phyloP scores from a whole-genome alignment of 2,797 vertebrate genomes.

The Ctenochaetus hawaiiensis region DNA sequence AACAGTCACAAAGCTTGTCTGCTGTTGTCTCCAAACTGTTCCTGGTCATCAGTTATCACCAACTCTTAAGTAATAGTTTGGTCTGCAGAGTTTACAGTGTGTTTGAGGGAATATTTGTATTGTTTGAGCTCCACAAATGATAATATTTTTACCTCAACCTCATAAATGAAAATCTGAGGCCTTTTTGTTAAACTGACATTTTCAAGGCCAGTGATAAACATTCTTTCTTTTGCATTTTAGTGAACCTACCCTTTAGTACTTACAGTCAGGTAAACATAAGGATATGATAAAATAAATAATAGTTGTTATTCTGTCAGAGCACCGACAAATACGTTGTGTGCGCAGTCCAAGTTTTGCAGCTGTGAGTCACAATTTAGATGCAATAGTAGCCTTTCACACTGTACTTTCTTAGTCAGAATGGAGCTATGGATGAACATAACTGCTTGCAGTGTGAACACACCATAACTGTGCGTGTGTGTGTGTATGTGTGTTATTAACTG shows the following conservation, averaged over 20 bases:
- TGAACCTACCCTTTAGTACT: background rate
- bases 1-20: conserved; percentile 20
- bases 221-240: background rate
- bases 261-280: background rate
- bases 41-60: conserved; percentile 23
- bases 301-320: background rate
- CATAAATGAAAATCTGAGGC: too few species aligned
- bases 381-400: conserved; percentile 29
- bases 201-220: background rate
- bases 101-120: background rate
- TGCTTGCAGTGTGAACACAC: conserved; percentile 5
- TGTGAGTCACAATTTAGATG: conserved; percentile 16
- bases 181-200: background rate
- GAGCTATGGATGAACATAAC: conserved; percentile 7
- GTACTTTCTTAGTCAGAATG: conserved; percentile 5
- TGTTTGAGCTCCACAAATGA: background rate
- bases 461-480: conserved; percentile 8
- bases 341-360: background rate
- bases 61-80: conserved; percentile 12
- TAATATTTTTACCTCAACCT: background rate
- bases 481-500: conserved; percentile 37
- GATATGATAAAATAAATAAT: background rate
- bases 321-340: background rate
- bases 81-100: background rate
- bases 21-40: conserved; percentile 33